A percentile compares a stretch with the other conserved stretches of the same genome.
Evolutionary conservation across 2,888 invertebrate genomes (phyloP).

Genomic region (Drosophila bunnanda): DNA sequence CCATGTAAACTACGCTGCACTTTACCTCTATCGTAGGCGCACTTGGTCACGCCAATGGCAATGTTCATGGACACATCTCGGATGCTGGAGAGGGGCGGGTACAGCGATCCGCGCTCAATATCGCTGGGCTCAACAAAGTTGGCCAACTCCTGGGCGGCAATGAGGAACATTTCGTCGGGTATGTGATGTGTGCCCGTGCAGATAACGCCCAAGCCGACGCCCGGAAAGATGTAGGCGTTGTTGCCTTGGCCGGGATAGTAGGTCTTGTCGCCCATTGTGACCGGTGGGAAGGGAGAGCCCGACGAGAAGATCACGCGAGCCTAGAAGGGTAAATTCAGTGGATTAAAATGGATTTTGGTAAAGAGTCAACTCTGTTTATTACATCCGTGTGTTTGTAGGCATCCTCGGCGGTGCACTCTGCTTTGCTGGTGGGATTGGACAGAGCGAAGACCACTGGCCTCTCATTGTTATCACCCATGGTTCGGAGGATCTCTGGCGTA

Average conservation of each 20-base stretch:
- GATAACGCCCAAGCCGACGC: conserved; percentile 96
- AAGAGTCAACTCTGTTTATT: conserved; percentile 77
- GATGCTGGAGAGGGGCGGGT: conserved; percentile 94
- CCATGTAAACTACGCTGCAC: not conserved
- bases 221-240: conserved; percentile 99
- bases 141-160: conserved; percentile 95
- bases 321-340: conserved; percentile 85
- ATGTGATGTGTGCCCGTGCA: conserved; percentile 96
- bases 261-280: conserved; percentile 90
- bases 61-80: conserved; percentile 95
- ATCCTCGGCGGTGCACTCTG: conserved; percentile 98
- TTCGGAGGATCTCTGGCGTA: conserved; percentile 92
- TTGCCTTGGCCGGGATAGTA: conserved; percentile 98
- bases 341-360: not conserved
- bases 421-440: conserved; percentile 98
- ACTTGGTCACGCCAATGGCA: conserved; percentile 93
- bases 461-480: conserved; percentile 94
- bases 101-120: conserved; percentile 93
- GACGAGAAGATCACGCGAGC: conserved; percentile 97
- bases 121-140: conserved; percentile 93
- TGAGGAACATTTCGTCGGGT: conserved; percentile 96
- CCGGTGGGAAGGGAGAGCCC: conserved; percentile 97
- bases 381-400: conserved; percentile 97
- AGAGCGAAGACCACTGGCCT: conserved; percentile 98
- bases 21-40: conserved; percentile 94